Base-by-base conservation (phyloP, 2,797 vertebrate species). In the Acanthopagrus latus region DNA sequence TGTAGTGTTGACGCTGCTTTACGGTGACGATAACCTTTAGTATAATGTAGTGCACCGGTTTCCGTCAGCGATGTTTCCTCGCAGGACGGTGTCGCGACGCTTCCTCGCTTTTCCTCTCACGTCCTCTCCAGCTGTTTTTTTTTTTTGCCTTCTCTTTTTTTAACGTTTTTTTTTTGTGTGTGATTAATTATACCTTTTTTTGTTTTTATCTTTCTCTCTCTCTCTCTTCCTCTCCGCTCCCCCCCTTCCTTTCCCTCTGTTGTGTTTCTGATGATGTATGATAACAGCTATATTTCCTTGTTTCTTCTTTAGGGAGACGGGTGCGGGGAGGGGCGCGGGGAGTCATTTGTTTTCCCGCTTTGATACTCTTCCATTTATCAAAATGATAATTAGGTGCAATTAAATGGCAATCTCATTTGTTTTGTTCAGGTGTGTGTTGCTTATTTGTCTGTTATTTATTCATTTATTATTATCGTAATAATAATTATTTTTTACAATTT, bases 381-480 rank as follows among this genome's bases (percentile, higher is more conserved):
- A 94, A 96, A 95, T 95, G 95, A 95, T 95, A 95, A 95, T 95
- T 96, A 95, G 93, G 95, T 95, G 94, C 93, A 95, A 95, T 95
- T 94, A 95, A 96, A 93, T 94, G 95, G 94, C 94, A 95, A 84
- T 90, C 93, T 94, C 91, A 93, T 95, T 95, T 95, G 93, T 95
- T 95, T 96, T 94, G 90, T 94, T 95, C 94, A 94, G 91, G 93
- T 94, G 93, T 90, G 77, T 85, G 89, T 93, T 83, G 89, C 86
- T 90, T 94, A 81, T 77, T 86, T 63, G 82, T 78, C 75, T 65
- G 21, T 82, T 81, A 41, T 85, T 86, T 70, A 41, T 33, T 33
- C 7, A 33, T 33, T 7, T 7, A 33, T 33, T 33, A 33, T 33
- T 33, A 6, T 33, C 33, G n/a, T n/a, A n/a, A 27, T 7, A 7